Conservation (phyloP, 2,113 vertebrate genomes). For the Smithornis capensis region DNA sequence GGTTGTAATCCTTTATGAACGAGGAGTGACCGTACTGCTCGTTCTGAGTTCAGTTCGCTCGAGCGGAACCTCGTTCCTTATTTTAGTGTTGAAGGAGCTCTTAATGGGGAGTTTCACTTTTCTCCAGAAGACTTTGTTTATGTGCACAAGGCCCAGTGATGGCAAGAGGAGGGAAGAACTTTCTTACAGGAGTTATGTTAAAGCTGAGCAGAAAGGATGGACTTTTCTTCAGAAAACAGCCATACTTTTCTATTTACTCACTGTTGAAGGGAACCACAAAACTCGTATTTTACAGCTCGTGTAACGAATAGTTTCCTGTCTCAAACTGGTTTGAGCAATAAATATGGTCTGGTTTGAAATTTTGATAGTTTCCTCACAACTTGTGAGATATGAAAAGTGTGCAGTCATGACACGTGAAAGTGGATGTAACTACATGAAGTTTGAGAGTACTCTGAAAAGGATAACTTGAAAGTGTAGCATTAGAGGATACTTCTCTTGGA, state of each 20-base stretch:
- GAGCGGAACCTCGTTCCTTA: neutral
- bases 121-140: neutral
- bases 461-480: neutral
- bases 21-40: neutral
- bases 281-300: fast-evolving
- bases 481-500: neutral
- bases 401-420: neutral
- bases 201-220: neutral
- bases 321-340: neutral
- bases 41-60: neutral
- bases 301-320: neutral
- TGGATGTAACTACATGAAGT: neutral
- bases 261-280: neutral
- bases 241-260: fast-evolving
- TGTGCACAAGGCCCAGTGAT: neutral
- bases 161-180: neutral
- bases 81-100: neutral
- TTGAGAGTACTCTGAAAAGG: neutral
- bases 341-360: neutral
- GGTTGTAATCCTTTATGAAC: neutral
- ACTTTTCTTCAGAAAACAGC: neutral
- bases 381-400: neutral
- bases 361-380: fast-evolving
- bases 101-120: neutral
- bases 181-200: fast-evolving